Evolutionary conservation across 2,113 vertebrate species (phyloP).

Genomic region (Phycodurus eques): DNA sequence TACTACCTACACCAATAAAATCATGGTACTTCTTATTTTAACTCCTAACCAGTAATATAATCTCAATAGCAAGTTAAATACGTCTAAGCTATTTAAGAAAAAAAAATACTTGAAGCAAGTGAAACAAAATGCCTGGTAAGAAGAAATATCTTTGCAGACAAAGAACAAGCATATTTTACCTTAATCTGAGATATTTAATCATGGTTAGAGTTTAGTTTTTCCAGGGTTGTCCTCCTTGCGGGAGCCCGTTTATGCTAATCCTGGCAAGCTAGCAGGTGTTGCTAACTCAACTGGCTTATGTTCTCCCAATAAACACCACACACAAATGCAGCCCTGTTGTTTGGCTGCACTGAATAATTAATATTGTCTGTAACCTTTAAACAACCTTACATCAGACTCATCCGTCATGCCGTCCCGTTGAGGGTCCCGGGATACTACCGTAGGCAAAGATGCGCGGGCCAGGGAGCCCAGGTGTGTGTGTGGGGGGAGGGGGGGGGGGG

Average conservation of each 20-base stretch:
- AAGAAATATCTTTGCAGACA: not conserved
- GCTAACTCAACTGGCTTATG: conserved; percentile 52
- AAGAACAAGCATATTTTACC: no score
- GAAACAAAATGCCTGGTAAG: not conserved
- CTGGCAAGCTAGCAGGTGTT: conserved; percentile 59
- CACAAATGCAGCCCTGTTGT: conserved; percentile 56
- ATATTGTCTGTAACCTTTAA: conserved; percentile 74
- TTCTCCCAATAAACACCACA: conserved; percentile 1
- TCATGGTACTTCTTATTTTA: not conserved
- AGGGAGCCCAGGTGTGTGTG: conserved; percentile 34
- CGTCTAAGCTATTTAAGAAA: not conserved
- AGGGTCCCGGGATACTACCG: conserved; percentile 40
- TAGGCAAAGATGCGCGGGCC: conserved; percentile 38
- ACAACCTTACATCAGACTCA: conserved; percentile 72
- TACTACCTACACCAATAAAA: not conserved
- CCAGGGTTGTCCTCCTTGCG: conserved; percentile 16
- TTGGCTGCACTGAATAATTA: conserved; percentile 67
- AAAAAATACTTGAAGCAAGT: not conserved
- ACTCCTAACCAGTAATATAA: not conserved
- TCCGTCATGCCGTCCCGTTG: conserved; percentile 64
- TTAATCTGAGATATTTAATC: not conserved
- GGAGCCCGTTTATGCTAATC: conserved; percentile 47
- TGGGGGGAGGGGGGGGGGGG: not conserved
- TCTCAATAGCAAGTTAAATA: not conserved
- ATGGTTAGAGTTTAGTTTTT: not conserved